Evolutionary conservation across 1,140 invertebrate species (phyloP).

Genomic region (Formica selysi): DNA sequence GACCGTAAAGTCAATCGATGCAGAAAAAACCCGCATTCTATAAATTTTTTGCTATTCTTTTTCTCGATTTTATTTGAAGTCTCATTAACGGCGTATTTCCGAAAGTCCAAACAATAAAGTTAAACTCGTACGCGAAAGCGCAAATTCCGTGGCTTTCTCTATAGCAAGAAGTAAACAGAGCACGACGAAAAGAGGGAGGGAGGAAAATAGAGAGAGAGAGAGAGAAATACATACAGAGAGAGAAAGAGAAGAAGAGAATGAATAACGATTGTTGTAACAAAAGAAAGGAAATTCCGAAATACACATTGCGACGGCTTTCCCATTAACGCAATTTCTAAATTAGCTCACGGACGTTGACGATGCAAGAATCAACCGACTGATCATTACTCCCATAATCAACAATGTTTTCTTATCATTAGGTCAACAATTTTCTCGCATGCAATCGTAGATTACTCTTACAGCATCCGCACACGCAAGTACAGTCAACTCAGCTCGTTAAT

Average conservation of each 20-base stretch:
- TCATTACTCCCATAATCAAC: slow-evolving; percentile 59
- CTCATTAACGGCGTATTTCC: slow-evolving; percentile 53
- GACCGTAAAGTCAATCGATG: slow-evolving; percentile 25
- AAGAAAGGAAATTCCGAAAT: not conserved
- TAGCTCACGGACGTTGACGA: slow-evolving; percentile 9
- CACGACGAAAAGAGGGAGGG: not conserved
- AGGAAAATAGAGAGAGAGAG: not conserved
- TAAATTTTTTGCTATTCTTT: slow-evolving; percentile 53
- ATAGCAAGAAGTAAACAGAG: slow-evolving; percentile 11
- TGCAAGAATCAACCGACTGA: slow-evolving; percentile 17
- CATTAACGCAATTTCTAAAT: slow-evolving; percentile 17
- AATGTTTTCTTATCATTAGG: slow-evolving; percentile 57
- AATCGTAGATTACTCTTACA: not conserved
- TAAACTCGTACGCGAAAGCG: not conserved
- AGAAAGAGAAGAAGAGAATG: too few species aligned
- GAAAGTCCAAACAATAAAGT: slow-evolving; percentile 5
- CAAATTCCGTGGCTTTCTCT: not conserved
- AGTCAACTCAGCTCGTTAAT: not conserved
- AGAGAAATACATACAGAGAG: not conserved
- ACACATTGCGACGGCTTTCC: not conserved
- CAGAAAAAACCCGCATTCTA: slow-evolving; percentile 3
- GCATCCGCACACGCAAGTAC: not conserved
- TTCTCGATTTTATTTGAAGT: slow-evolving; percentile 20
- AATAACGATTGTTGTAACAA: slow-evolving; percentile 3
- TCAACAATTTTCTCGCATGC: slow-evolving; percentile 45